Evolutionary conservation across 2,888 invertebrate genomes (phyloP).

Genomic region (Leucophenga maculata): DNA sequence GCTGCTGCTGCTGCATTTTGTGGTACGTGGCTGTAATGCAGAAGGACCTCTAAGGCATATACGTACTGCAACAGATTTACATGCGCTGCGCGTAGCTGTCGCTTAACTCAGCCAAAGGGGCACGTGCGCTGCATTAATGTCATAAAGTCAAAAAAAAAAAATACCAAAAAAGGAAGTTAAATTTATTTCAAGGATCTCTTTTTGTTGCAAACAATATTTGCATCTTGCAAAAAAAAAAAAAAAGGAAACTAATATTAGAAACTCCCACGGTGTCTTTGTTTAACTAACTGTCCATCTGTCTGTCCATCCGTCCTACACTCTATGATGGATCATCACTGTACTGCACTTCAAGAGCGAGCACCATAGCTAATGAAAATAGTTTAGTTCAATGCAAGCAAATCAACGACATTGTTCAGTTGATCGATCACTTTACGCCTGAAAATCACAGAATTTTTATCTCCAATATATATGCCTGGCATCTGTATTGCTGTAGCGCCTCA

Average conservation of each 20-base stretch:
- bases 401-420: conserved; percentile 22
- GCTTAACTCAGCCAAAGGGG: conserved; percentile 28
- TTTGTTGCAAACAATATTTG: background rate
- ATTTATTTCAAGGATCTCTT: background rate
- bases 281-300: background rate
- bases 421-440: conserved; percentile 22
- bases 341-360: background rate
- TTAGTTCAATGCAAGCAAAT: background rate
- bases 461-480: background rate
- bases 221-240: conserved; percentile 1
- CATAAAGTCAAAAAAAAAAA: conserved; percentile 41
- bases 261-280: conserved; percentile 19
- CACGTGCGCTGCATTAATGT: conserved; percentile 34
- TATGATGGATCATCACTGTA: conserved; percentile 17
- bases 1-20: background rate
- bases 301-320: background rate
- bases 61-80: conserved; percentile 16
- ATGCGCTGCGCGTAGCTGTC: conserved; percentile 29
- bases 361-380: conserved; percentile 6
- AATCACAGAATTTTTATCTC: conserved; percentile 9
- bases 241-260: background rate
- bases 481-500: background rate
- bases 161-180: conserved; percentile 1
- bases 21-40: conserved; percentile 46
- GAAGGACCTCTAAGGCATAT: conserved; percentile 25